These are phyloP conservation scores for Tetranychus piercei DNA, from an alignment of 2,888 invertebrate species.

Conservation along the genomic window DNA sequence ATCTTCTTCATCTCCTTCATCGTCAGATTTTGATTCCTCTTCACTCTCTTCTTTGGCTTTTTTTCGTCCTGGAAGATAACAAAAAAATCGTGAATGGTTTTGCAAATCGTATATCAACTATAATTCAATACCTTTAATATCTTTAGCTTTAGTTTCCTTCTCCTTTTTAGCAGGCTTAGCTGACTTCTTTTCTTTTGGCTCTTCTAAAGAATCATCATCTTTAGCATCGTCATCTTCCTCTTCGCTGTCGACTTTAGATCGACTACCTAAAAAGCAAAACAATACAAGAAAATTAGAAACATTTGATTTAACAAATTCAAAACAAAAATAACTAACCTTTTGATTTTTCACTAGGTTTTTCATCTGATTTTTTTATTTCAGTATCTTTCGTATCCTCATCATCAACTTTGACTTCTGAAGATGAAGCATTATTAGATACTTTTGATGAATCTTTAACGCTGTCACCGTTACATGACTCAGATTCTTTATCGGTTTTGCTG, in stretches of 20 bases:
- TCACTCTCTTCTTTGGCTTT: conserved; percentile 5
- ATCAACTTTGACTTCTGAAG: conserved; percentile 15
- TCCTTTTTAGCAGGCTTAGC: conserved; percentile 9
- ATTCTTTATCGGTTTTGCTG: conserved; percentile 9
- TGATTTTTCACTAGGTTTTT: neutral
- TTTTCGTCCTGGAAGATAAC: neutral
- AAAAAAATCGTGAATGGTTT: neutral
- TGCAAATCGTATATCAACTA: neutral
- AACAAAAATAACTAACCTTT: neutral
- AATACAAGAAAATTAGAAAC: neutral
- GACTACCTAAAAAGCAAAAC: neutral
- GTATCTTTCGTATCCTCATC: conserved; percentile 13
- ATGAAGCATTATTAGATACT: conserved; percentile 14
- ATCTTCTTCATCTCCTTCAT: conserved; percentile 18
- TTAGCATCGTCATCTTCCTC: conserved; percentile 13
- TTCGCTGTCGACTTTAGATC: neutral
- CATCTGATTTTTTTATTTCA: conserved; percentile 4
- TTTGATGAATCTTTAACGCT: conserved; percentile 14
- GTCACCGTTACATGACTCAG: conserved; percentile 12
- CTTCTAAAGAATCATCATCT: conserved; percentile 15
- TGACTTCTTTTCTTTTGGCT: conserved; percentile 12
- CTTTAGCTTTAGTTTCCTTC: neutral
- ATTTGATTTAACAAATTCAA: neutral
- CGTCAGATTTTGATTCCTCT: conserved; percentile 7
- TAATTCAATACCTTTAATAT: neutral